Evolutionary conservation across 2,888 invertebrate genomes (phyloP), one percentile per base, ranked within the genome.

Genomic region (Gortyna flavago): DNA sequence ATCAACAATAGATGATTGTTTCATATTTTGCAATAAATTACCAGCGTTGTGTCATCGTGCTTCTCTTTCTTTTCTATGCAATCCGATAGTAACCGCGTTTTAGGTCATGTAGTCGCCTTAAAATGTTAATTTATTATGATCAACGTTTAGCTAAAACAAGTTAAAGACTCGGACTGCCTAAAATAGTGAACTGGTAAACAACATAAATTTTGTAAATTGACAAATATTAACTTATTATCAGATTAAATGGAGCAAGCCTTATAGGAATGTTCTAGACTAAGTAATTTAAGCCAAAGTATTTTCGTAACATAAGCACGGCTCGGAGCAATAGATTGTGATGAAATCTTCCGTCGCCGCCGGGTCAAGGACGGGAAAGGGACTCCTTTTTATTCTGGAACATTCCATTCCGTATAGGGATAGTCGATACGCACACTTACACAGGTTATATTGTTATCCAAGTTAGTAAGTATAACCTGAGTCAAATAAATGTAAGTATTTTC

Each of bases 351-450:
- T 65, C 41, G 41, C 44, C 32, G 57, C 59, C 38, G 73, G 59
- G 84, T 84, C 84, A 84, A 81, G 84, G 81, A 38, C 81, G 48
- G 4, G 11, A 16, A 65, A 65, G 11, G 51, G 59, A 69, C n/a
- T 41, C 1, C 16, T 48, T 44, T 59, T 44, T 72, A 61, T 69
- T 81, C 80, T 8, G 68, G 81, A 73, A 79, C 59, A 25, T 81
- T 83, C 84, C 54, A 16, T 66, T 38, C 48, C 61, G 8, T 32
- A 59, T 51, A 25, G n/a, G 82, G 54, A 57, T 25, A 41, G 38
- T 57, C 69, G 62, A 29, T n/a, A 76, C 29, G 44, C 9, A 57
- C 38, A 32, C 29, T 5, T 51, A 32, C 25, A 41, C 32, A 51
- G 48, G n/a, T 41, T 66, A 73, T 35, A 25, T 21, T 59, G 32